phyloP scores from a whole-genome alignment of 2,888 invertebrate genomes.

The Arctia plantaginis region DNA sequence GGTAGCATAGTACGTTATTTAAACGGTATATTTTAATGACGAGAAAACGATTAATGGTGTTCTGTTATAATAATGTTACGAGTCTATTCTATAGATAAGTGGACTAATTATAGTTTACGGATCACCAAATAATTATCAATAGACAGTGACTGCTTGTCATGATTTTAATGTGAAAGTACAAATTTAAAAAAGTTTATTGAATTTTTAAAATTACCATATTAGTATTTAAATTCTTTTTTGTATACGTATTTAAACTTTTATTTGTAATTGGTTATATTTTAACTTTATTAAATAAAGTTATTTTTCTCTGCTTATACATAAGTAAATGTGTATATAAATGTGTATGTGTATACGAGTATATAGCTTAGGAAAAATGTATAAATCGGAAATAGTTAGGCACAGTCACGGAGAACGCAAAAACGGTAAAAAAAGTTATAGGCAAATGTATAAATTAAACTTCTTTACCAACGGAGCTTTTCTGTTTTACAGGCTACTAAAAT shows the following conservation, averaged over 20 bases:
- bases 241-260: not conserved
- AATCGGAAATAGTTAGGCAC: not conserved
- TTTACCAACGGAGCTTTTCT: not conserved
- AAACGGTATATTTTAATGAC: constrained; percentile 49
- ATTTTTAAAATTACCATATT: not conserved
- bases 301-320: too few relatives aligned
- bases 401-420: not conserved
- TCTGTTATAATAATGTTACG: constrained; percentile 8
- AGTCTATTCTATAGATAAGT: not conserved
- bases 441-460: not conserved
- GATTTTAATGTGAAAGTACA: not conserved
- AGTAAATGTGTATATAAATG: too few relatives aligned
- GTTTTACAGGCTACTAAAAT: not conserved
- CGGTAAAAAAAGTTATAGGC: not conserved
- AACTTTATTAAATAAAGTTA: too few relatives aligned
- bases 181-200: not conserved
- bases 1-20: constrained; percentile 35
- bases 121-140: not conserved
- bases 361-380: too few relatives aligned
- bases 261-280: too few relatives aligned
- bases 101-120: not conserved
- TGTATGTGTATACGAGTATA: too few relatives aligned
- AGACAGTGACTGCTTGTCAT: not conserved
- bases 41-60: constrained; percentile 41
- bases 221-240: not conserved